Conservation (phyloP, 2,797 vertebrate species). For the Lepus oiostolus region DNA sequence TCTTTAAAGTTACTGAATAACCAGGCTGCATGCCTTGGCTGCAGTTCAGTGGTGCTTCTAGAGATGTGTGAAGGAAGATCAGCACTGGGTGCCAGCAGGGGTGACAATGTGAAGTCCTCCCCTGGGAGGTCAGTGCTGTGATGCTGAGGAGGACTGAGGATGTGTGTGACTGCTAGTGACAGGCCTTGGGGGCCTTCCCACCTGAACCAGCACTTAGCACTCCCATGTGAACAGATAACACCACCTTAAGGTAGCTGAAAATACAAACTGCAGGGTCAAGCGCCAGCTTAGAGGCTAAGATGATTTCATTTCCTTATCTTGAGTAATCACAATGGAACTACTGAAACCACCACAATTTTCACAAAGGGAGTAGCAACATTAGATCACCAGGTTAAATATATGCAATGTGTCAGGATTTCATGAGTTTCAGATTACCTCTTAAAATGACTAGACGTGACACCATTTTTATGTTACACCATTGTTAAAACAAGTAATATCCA, state of each 20-base stretch:
- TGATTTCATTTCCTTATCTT: not conserved
- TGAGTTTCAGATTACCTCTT: not conserved
- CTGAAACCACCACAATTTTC: not conserved
- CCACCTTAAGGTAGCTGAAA: not conserved
- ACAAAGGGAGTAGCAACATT: not conserved
- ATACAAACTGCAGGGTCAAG: not conserved
- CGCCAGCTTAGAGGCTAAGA: not conserved
- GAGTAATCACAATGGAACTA: constrained; percentile 4
- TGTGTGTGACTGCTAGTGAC: not conserved
- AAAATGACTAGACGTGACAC: not conserved
- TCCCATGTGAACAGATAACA: not conserved
- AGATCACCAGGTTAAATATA: constrained; percentile 19
- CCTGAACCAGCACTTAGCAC: not conserved
- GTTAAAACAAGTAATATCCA: not conserved
- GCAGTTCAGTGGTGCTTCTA: not conserved
- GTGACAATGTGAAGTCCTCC: not conserved
- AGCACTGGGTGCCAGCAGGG: not conserved
- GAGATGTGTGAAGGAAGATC: not conserved
- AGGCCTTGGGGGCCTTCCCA: not conserved
- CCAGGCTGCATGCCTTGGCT: not conserved
- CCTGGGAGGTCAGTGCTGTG: not conserved
- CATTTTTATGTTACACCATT: constrained; percentile 5
- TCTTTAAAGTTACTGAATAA: constrained; percentile 40
- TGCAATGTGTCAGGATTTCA: not conserved
- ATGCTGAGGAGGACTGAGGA: not conserved